A percentile compares a stretch with the other conserved stretches of the same genome.
These are phyloP conservation scores for Pseudotriccus pelzelni DNA, from an alignment of 2,797 vertebrate species.

Conservation along the genomic window DNA sequence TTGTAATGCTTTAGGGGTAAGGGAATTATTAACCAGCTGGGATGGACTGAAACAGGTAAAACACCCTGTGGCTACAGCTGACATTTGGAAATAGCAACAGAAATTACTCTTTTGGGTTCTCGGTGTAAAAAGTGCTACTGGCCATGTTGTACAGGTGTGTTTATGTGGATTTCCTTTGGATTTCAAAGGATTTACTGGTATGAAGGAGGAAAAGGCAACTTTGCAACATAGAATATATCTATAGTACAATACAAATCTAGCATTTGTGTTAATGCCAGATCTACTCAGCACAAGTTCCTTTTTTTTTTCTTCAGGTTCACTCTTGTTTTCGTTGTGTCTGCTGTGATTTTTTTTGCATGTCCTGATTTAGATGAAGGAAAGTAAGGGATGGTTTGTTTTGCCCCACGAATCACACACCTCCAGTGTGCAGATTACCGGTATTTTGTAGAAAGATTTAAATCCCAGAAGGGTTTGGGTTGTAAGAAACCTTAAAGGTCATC, in stretches of 20 bases:
- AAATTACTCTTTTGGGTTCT: not conserved
- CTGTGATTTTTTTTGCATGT: not conserved
- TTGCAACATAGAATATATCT: rapidly evolving
- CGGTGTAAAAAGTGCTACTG: not conserved
- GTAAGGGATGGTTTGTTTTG: not conserved
- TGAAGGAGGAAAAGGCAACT: not conserved
- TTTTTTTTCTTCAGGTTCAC: not conserved
- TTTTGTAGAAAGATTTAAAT: not conserved
- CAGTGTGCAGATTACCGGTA: rapidly evolving
- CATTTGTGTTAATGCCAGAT: too few relatives aligned
- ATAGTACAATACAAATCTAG: not conserved
- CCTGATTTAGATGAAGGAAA: not conserved
- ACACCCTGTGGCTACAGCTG: not conserved
- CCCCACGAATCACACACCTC: not conserved
- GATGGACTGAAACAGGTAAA: not conserved
- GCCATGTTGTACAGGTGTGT: not conserved
- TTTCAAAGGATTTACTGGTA: not conserved
- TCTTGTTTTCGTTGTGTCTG: not conserved
- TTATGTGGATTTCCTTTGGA: rapidly evolving
- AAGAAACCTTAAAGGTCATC: not conserved
- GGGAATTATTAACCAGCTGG: constrained; percentile 20
- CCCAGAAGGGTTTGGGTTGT: not conserved
- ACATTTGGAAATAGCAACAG: not conserved
- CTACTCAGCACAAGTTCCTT: not conserved
- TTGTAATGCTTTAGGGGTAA: not conserved